Evolutionary conservation across 2,888 invertebrate species (phyloP).

Genomic region (Icerya purchasi): DNA sequence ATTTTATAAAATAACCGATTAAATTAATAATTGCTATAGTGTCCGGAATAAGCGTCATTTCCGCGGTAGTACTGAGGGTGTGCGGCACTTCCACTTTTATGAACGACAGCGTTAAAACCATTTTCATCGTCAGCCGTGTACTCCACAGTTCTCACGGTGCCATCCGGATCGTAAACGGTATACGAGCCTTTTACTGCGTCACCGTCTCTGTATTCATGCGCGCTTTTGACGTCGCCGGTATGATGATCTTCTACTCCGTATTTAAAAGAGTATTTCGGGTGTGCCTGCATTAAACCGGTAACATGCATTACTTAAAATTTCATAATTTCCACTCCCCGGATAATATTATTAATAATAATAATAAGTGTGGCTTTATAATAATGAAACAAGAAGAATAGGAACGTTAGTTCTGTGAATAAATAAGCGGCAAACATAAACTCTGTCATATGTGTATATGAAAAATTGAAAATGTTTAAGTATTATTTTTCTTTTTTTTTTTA

Average conservation of each 20-base stretch:
- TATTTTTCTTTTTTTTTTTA: no score
- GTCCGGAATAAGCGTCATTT: background rate
- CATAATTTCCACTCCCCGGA: no score
- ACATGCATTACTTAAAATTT: no score
- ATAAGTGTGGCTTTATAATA: no score
- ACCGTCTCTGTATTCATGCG: conserved; percentile 19
- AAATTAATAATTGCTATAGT: conserved; percentile 5
- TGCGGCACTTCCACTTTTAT: conserved; percentile 19
- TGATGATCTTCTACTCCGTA: conserved; percentile 20
- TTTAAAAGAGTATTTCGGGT: conserved; percentile 20
- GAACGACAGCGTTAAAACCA: conserved; percentile 21
- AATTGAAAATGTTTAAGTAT: no score
- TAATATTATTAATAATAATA: no score
- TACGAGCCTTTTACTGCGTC: conserved; percentile 21
- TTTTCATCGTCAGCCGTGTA: conserved; percentile 21
- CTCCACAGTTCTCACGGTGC: conserved; percentile 20
- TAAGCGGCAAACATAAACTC: no score
- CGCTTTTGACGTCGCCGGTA: conserved; percentile 20
- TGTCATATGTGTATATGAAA: no score
- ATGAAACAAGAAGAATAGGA: no score
- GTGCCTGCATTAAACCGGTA: no score
- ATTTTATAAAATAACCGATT: background rate
- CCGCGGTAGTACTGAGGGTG: conserved; percentile 16
- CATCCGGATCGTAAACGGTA: conserved; percentile 20
- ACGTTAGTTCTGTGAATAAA: no score